Evolutionary conservation across 2,797 vertebrate genomes (phyloP), one percentile per base, ranked within the genome.

Genomic region (Helarctos malayanus): DNA sequence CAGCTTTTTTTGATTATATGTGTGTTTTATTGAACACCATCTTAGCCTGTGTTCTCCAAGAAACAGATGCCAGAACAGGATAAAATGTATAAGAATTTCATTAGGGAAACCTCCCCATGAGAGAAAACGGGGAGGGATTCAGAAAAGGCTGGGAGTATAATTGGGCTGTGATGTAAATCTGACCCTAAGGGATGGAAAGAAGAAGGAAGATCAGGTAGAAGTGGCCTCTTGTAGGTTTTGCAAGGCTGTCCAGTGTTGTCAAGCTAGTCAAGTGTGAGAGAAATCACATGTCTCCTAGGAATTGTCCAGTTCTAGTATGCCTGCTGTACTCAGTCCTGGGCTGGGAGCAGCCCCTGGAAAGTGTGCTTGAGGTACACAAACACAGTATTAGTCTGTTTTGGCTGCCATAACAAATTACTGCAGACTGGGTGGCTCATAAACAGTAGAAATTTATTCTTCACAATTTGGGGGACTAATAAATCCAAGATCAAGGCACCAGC

Each of bases 71-170:
- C 2, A 57, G 12, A 87, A 95, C 3, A 49, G 49, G 4, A 69
- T 63, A 63, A 88, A 95, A 65, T 85, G 45, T 91, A 7, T 19
- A 85, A 41, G n/a, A 79, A 75, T 82, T 81, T 93, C 63, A 52
- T 65, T 86, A 78, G 38, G 45, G 71, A 84, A 87, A 82, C 32
- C 65, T 61, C 5, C 16, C 32, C 7, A 13, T 29, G 84, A 89
- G 19, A 92, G 49, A 65, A 81, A 86, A 90, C 16, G 32, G 13
- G 57, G 49, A 69, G 27, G 79, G 59, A 49, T 3, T 29, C 11
- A 78, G 27, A 35, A 90, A 81, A 81, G n/a, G 4, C 27, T 52
- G 27, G 38, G 45, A 89, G 54, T 85, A 71, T 59, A 86, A 63
- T 92, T 59, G 63, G 59, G 38, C 15, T 11, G 32, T 18, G n/a